Evolutionary conservation across 2,888 invertebrate species (phyloP).

Genomic region (Noctua janthe): DNA sequence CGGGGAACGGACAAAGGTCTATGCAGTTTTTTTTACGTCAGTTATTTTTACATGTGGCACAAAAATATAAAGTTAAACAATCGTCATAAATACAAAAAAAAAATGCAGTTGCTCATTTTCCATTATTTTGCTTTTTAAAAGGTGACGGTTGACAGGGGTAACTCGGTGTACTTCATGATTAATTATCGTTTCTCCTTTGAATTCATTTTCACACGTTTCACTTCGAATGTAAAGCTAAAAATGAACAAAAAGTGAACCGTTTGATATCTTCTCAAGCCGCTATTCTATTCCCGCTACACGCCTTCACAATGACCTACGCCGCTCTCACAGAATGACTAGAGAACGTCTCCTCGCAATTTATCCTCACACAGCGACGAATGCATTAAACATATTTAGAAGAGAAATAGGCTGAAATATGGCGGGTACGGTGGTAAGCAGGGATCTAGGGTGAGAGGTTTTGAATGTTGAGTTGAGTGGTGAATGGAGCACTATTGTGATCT

Average conservation of each 20-base stretch:
- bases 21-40: not conserved
- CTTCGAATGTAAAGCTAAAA: not conserved
- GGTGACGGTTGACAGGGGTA: too few species aligned
- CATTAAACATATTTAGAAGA: slow-evolving; percentile 58
- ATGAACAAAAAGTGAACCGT: not conserved
- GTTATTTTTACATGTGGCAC: not conserved
- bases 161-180: not conserved
- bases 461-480: slow-evolving; percentile 1
- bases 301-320: slow-evolving; percentile 18
- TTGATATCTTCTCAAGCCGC: not conserved
- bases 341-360: slow-evolving; percentile 56
- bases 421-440: slow-evolving; percentile 13
- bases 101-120: not conserved
- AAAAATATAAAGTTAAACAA: not conserved
- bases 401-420: slow-evolving; percentile 45
- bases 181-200: not conserved
- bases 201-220: not conserved
- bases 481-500: not conserved
- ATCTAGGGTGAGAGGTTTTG: slow-evolving; percentile 13
- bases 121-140: too few species aligned
- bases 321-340: slow-evolving; percentile 11
- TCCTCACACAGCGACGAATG: slow-evolving; percentile 51
- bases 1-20: not conserved
- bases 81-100: not conserved
- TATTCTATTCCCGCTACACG: slow-evolving; percentile 17